Base-by-base conservation (phyloP, 2,888 invertebrate species). In the Macroteleia sp. region DNA sequence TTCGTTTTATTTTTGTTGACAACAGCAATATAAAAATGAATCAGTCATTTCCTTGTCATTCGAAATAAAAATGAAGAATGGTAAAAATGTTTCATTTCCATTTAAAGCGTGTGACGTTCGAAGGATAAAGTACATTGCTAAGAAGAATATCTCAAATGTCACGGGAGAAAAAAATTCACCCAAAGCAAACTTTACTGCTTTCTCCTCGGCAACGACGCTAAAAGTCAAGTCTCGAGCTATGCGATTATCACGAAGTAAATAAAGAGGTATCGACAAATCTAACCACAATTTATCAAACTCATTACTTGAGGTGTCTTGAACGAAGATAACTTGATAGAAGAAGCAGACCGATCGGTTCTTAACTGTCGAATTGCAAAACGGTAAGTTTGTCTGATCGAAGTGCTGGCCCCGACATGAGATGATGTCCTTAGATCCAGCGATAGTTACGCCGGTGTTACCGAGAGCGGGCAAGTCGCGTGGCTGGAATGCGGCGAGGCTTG, bases 401-500 rank as follows among this genome's bases (percentile, higher is more conserved):
- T 34, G 39, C 22, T 16, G 32, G 39, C 32, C 62, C 36, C 62
- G 30, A 5, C 48, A 30, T n/a, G 20, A 70, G 54, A 62, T 56
- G 71, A 57, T 50, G 75, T 69, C 54, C 56, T 41, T 32, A 62
- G 75, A 75, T 69, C 14, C 10, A 44, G 28, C 28, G 46, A 48
- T 30, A 30, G 46, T 48, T 88, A 88, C 88, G 87, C 86, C 85
- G 87, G 81, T 87, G 88, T 81, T 82, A 81, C 85, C 85, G 86
- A 85, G 83, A 66, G 34, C 2, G 32, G 6, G 32, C 28, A 12
- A 89, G 90, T 88, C 90, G 88, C 90, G 90, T 90, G 89, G 90
- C 90, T 88, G 90, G 90, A 90, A 90, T 90, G 90, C 86, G 84
- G 86, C 85, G 79, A 83, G 86, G 77, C 77, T 71, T 66, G 66